phyloP scores from a whole-genome alignment of 2,797 vertebrate genomes.

The Hydrophis major region DNA sequence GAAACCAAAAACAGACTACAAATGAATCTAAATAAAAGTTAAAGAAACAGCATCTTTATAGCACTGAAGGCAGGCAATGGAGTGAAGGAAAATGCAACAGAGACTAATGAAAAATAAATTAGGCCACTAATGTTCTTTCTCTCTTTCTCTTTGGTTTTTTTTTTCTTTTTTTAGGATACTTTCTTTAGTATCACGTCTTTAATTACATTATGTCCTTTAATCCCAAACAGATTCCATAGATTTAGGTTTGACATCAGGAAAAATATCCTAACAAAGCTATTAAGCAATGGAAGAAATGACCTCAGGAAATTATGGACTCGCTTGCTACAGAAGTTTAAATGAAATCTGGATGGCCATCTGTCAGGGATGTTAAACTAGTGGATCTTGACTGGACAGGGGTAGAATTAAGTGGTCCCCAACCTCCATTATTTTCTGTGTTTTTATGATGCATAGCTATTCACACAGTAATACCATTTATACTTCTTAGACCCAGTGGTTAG shows the following conservation, averaged over 20 bases:
- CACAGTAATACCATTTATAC: neutral
- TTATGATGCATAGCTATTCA: neutral
- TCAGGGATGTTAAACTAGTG: neutral
- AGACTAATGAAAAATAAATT: conserved; percentile 50
- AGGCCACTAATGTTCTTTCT: conserved; percentile 31
- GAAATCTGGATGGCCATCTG: neutral
- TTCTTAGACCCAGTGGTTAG: neutral
- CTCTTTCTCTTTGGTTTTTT: neutral
- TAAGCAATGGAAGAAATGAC: neutral
- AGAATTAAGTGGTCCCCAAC: neutral
- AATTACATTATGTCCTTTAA: conserved; percentile 21
- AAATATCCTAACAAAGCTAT: neutral
- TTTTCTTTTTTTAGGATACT: conserved; percentile 43
- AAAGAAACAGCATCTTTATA: conserved; percentile 41
- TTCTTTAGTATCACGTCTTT: conserved; percentile 19
- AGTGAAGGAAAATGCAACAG: conserved; percentile 24
- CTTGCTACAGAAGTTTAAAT: neutral
- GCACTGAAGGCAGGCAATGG: conserved; percentile 1
- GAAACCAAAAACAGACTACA: conserved; percentile 35
- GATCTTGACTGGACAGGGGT: neutral
- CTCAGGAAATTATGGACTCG: neutral
- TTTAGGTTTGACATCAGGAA: neutral
- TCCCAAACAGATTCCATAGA: neutral
- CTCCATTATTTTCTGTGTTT: neutral
- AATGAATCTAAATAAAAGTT: conserved; percentile 38